Evolutionary conservation across 2,113 vertebrate species (phyloP).

Genomic region (Dolichotis patagonum): DNA sequence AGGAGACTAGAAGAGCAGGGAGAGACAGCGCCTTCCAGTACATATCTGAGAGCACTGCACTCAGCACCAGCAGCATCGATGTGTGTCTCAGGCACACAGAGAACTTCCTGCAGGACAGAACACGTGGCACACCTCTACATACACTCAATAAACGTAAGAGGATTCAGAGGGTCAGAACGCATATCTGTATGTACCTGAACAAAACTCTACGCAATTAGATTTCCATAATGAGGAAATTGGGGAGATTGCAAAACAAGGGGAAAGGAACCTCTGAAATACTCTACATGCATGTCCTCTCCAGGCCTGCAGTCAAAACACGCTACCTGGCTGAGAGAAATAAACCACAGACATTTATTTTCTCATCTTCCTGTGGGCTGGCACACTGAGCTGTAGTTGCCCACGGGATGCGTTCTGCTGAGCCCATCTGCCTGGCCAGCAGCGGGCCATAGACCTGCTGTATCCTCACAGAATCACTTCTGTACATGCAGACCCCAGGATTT

Average conservation of each 20-base stretch:
- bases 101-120: neutral
- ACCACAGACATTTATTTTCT: neutral
- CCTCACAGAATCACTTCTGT: too few species aligned
- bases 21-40: neutral
- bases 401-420: neutral
- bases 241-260: neutral
- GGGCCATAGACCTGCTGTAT: neutral
- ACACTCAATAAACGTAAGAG: neutral
- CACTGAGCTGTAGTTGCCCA: neutral
- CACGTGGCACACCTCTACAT: too few species aligned
- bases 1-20: too few species aligned
- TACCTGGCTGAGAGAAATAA: neutral
- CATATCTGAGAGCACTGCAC: too few species aligned
- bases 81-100: neutral
- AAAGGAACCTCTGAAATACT: too few species aligned
- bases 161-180: too few species aligned
- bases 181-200: neutral
- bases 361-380: neutral
- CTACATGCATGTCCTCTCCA: neutral
- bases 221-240: neutral
- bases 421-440: neutral
- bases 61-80: neutral
- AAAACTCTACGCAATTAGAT: neutral
- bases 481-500: too few species aligned
- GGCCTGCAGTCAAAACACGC: neutral